These are phyloP conservation scores for Acanthopagrus latus DNA, from an alignment of 2,797 vertebrate genomes.

Conservation along the genomic window DNA sequence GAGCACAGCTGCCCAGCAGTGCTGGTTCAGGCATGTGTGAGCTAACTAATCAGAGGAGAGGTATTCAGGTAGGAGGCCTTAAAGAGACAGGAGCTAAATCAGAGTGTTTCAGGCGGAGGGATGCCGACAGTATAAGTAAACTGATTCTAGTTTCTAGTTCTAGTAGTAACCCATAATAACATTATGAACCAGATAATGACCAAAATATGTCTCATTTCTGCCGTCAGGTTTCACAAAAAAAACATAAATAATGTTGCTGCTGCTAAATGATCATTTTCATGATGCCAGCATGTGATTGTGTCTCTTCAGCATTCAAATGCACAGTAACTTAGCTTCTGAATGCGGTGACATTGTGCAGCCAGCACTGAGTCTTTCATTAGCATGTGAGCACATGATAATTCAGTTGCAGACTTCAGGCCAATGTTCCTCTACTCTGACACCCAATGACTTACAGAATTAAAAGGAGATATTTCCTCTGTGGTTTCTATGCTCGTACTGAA, in stretches of 20 bases:
- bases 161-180: no score
- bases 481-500: slow-evolving; percentile 15
- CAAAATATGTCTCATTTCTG: not conserved
- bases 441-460: slow-evolving; percentile 61
- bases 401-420: slow-evolving; percentile 53
- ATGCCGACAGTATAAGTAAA: no score
- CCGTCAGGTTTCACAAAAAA: not conserved
- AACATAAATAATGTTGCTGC: not conserved
- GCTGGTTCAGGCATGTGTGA: no score
- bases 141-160: no score
- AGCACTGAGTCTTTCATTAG: slow-evolving; percentile 59
- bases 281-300: slow-evolving; percentile 11
- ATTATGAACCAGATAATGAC: no score
- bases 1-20: no score
- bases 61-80: no score
- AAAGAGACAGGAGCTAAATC: no score
- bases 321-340: slow-evolving; percentile 5
- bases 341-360: slow-evolving; percentile 13
- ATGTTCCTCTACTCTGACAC: slow-evolving; percentile 50
- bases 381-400: slow-evolving; percentile 50
- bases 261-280: slow-evolving; percentile 6
- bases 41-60: no score
- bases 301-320: slow-evolving; percentile 38
- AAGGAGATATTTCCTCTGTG: slow-evolving; percentile 42
- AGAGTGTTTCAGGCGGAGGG: no score